These are phyloP conservation scores for Otolemur garnettii DNA, from an alignment of 2,113 vertebrate genomes.

Conservation along the genomic window DNA sequence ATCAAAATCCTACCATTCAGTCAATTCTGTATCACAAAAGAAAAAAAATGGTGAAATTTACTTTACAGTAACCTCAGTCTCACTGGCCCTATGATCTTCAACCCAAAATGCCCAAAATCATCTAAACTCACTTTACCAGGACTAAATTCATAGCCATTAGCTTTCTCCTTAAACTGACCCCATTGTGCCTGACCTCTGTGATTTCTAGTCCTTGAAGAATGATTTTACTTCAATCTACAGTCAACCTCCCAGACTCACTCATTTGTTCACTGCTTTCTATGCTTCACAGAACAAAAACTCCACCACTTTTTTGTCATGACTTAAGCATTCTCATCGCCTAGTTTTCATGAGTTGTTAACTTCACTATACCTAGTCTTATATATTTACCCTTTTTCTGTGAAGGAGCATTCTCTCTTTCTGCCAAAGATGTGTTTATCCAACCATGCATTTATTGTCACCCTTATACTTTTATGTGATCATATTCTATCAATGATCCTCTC, in stretches of 20 bases:
- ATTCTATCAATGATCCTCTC: background rate
- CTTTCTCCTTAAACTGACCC: background rate
- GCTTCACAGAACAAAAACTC: background rate
- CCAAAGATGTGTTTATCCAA: background rate
- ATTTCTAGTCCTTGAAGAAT: background rate
- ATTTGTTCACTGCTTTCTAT: background rate
- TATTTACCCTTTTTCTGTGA: background rate
- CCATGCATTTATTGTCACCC: background rate
- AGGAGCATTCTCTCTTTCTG: background rate
- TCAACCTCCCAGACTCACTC: background rate
- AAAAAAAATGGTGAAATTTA: background rate
- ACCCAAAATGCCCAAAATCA: background rate
- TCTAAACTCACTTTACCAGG: background rate
- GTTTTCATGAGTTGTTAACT: background rate
- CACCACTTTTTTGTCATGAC: background rate
- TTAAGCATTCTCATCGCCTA: background rate
- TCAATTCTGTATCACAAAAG: background rate
- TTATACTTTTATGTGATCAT: background rate
- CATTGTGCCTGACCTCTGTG: background rate
- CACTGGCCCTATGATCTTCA: background rate
- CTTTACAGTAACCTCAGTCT: background rate
- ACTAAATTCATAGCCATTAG: background rate
- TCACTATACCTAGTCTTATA: background rate
- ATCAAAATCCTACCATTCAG: background rate
- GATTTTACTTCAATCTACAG: background rate